Evolutionary conservation across 2,113 vertebrate genomes (phyloP), one percentile per base, ranked within the genome.

Genomic region (Ondatra zibethicus): DNA sequence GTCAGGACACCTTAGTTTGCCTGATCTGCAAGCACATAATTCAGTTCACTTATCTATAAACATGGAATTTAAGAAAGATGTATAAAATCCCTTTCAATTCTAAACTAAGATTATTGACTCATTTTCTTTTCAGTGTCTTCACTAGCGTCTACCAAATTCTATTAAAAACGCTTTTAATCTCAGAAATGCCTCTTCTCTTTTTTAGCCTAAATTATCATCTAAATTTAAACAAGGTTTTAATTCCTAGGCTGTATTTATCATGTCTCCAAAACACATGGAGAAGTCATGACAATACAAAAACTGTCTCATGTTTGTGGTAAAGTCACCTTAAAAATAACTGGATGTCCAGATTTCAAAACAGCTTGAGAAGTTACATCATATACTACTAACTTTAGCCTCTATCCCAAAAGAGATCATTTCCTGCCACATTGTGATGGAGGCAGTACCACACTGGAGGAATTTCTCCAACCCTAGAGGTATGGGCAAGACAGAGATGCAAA

Each of bases 151-250:
- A 91, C 82, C 45, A 93, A 92, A 7, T 81, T 86, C 1, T 65
- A 72, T 61, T 80, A 52, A 85, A 94, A 95, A 88, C 7, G 72
- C 47, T 77, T 93, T 93, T 92, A 66, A 66, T 91, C 50, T 84
- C 63, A 94, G 45, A 78, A 63, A 76, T 81, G 58, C 4, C 1
- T 66, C 42, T 61, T 70, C 14, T 31, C 25, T 31, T 1, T 1
- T 27, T 85, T 12, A 93, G 47, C 33, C 47, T 23, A 88, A 92
- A 96, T 52, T 94, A 94, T 78, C 88, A 84, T 27, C 33, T 80
- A 31, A 89, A 88, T 85, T 86, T 58, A 86, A 90, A 88, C 27
- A 90, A 70, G 61, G 82, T 52, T 94, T 76, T 73, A 36, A 84
- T 76, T 29, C 27, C 42, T 58, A 68, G 77, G 17, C 85, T 89